Base-by-base conservation (phyloP, 2,113 vertebrate genomes). In the Ptychochromis oligacanthus region DNA sequence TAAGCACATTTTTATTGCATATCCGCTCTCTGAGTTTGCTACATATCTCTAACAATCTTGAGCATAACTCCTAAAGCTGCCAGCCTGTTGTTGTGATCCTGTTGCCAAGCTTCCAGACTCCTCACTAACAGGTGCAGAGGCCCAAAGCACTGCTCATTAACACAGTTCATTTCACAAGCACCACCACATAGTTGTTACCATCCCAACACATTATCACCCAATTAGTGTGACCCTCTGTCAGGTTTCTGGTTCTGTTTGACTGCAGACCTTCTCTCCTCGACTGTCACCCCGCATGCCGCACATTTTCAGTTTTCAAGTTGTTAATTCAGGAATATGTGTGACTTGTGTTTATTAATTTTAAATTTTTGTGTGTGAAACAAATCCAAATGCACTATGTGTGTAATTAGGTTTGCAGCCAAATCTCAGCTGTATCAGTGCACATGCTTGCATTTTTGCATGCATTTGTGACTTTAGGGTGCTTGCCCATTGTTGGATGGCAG, bases 181-280 rank as follows among this genome's bases (percentile, higher is more conserved):
- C 77, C 65, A 55, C 81, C 75, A 34, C 80, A 58, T 14, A 82
- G 77, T 83, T 74, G 20, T 81, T 85, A 78, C 81, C 85, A 36
- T 88, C 84, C 81, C 12, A 79, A 89, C 80, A 75, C 89, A 93
- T 93, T 93, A 92, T 90, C 92, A 94, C 93, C 88, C 87, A 90
- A 93, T 93, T 93, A 93, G 61, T 31, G 12, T 55, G 85, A 91
- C 86, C 85, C 55, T 4, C 65, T 80, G 88, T 89, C 80, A 77
- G 84, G 56, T 77, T 81, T 57, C 87, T 60, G 87, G 83, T 80
- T 56, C 77, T 12, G 52, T 84, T 82, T 82, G 54, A 56, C 83
- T 87, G 56, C 64, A 79, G 18, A 52, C 77, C 80, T 46, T 83
- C 67, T 52, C 76, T 43, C 52, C 18, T 57, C 5, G 2, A 59